These are phyloP conservation scores for Spinibarbus caldwelli DNA, from an alignment of 2,797 vertebrate species.

Conservation along the genomic window DNA sequence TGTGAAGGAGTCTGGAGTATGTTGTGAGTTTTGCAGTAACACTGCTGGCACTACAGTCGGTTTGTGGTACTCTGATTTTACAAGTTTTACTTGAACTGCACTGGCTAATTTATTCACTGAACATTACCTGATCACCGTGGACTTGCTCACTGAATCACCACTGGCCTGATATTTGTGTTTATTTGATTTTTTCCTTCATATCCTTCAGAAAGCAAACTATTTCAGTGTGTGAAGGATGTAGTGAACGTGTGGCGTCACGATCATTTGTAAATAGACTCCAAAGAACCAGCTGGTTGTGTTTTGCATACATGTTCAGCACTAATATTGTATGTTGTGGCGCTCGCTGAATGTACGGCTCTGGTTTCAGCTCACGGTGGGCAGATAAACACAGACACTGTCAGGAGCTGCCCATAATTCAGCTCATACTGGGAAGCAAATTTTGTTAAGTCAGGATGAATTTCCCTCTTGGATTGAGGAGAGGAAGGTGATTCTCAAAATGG, in stretches of 20 bases:
- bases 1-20: not conserved
- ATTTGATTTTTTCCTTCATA: not conserved
- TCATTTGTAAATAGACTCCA: conserved; percentile 37
- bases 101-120: not conserved
- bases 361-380: conserved; percentile 55
- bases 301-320: conserved; percentile 25
- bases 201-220: conserved; percentile 5
- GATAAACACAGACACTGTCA: conserved; percentile 44
- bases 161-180: conserved; percentile 21
- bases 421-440: not conserved
- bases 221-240: conserved; percentile 8
- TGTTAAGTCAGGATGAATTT: not conserved
- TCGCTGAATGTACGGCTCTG: conserved; percentile 53
- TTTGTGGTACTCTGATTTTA: not conserved
- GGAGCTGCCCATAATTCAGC: not conserved
- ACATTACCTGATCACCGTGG: conserved; percentile 11
- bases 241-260: conserved; percentile 26
- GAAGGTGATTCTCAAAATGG: not conserved
- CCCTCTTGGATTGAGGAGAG: not conserved
- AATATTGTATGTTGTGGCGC: conserved; percentile 41
- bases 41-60: conserved; percentile 14
- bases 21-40: conserved; percentile 12
- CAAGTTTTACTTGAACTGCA: conserved; percentile 3
- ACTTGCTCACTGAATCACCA: not conserved
- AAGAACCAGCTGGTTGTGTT: conserved; percentile 36